Evolutionary conservation across 37 sponge, comb jelly and placozoan species (phyloP), one percentile per base, ranked within the genome.

Genomic region (Cladorhizidae sp.): DNA sequence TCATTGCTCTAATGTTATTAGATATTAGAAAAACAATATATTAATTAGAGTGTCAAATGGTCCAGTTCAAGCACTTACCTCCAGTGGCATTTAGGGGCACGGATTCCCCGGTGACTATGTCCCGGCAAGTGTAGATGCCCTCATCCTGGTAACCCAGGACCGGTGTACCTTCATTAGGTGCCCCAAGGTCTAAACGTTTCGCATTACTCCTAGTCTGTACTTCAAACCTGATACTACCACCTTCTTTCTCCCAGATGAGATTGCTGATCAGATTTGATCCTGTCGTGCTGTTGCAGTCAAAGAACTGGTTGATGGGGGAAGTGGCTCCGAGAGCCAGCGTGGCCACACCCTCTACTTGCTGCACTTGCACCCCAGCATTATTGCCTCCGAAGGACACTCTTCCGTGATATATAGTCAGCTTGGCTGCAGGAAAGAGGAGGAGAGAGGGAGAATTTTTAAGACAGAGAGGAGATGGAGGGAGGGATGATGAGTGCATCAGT

Each of bases 291-390:
- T 65, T 79, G 62, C 87, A 86, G 54, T 74, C 64, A 56, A 83
- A 81, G 70, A 70, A 63, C 23, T 76, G 72, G 65, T 56, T 8
- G 3, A 51, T 36, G n/a, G n/a, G n/a, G 28, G 6, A 8, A 5
- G 15, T 70, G 20, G 75, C 75, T 8, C 77, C 85, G 1, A 76
- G 59, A 2, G 67, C 77, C 8, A 69, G 31, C 5, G 78, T 52
- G 28, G 83, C 83, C 41, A 88, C 64, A 14, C 78, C 78, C 36
- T 73, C 88, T 0, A 86, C 81, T 1, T 42, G 67, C 56, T 36
- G 72, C 21, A 32, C 22, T 49, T 68, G 38, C 12, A 40, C 26
- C 5, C 62, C n/a, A 18, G 12, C 6, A n/a, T n/a, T n/a, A 59
- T 59, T 12, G 3, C 28, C 28, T 59, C 6, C 18, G 26, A 67